Conservation (phyloP, 1,140 invertebrate genomes). For the Cylas formicarius region DNA sequence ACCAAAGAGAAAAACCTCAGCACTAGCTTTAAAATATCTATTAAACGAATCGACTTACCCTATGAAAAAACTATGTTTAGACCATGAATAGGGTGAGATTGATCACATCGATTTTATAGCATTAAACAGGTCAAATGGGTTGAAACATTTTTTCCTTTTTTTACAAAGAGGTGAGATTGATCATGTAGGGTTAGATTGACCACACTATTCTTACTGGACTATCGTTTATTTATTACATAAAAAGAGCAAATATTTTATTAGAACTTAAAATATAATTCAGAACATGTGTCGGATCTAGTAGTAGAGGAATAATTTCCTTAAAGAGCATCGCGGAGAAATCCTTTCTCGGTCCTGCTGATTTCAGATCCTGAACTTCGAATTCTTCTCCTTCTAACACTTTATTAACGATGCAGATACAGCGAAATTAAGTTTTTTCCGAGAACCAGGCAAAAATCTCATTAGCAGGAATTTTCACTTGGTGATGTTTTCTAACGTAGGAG, state of each 20-base stretch:
- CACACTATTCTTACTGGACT: too few relatives aligned
- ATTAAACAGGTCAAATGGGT: neutral
- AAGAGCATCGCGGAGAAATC: constrained; percentile 7
- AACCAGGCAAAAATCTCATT: neutral
- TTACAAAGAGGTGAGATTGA: too few relatives aligned
- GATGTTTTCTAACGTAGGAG: too few relatives aligned
- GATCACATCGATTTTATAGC: neutral
- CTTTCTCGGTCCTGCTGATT: constrained; percentile 11
- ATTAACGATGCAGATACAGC: constrained; percentile 14
- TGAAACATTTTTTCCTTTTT: too few relatives aligned
- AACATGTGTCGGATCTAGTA: neutral
- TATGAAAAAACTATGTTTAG: too few relatives aligned
- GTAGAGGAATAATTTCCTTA: constrained; percentile 8
- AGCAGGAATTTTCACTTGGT: too few relatives aligned
- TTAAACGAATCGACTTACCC: too few relatives aligned
- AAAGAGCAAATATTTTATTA: neutral
- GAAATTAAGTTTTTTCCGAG: too few relatives aligned
- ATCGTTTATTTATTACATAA: constrained; percentile 1
- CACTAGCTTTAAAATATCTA: too few relatives aligned
- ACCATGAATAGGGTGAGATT: neutral
- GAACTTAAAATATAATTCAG: neutral
- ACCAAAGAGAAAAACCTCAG: too few relatives aligned
- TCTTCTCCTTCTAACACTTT: constrained; percentile 9
- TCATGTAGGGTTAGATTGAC: too few relatives aligned
- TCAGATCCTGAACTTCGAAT: constrained; percentile 12